Percentiles rank a stretch among this genome's conserved stretches.
Evolutionary conservation across 2,888 invertebrate genomes (phyloP).

Genomic region (Agrochola lychnidis): DNA sequence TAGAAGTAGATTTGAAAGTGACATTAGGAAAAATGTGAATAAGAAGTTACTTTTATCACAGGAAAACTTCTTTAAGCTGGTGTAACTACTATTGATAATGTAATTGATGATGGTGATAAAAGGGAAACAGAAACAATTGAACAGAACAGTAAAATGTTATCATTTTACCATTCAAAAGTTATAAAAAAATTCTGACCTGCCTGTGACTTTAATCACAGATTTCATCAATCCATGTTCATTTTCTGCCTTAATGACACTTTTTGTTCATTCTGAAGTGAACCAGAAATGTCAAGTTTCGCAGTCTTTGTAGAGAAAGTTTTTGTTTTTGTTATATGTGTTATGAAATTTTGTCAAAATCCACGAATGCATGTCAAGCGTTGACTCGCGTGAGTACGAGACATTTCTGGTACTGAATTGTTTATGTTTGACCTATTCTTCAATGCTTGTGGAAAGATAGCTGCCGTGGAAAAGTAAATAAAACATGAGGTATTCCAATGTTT

Average conservation of each 20-base stretch:
- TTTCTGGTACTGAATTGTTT: conserved; percentile 30
- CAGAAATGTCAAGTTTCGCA: conserved; percentile 9
- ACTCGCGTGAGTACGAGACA: conserved; percentile 44
- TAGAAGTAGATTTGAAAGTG: conserved; percentile 15
- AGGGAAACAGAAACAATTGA: background rate
- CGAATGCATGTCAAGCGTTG: conserved; percentile 40
- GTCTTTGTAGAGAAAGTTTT: conserved; percentile 13
- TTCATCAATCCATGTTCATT: background rate
- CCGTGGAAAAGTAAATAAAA: conserved; percentile 58
- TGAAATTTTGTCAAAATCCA: conserved; percentile 26
- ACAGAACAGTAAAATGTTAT: background rate
- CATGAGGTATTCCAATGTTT: conserved; percentile 48
- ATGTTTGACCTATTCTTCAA: conserved; percentile 51
- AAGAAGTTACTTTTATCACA: background rate
- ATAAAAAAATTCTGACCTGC: background rate
- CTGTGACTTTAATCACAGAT: background rate
- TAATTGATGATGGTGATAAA: conserved; percentile 6
- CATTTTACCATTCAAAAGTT: background rate
- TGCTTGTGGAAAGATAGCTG: conserved; percentile 25
- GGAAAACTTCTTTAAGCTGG: background rate
- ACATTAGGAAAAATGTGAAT: background rate
- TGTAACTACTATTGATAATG: background rate
- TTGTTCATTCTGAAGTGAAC: background rate
- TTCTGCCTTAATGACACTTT: background rate
- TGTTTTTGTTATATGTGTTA: background rate